Base-by-base conservation (phyloP, 2,113 vertebrate species). In the Callorhinus ursinus region DNA sequence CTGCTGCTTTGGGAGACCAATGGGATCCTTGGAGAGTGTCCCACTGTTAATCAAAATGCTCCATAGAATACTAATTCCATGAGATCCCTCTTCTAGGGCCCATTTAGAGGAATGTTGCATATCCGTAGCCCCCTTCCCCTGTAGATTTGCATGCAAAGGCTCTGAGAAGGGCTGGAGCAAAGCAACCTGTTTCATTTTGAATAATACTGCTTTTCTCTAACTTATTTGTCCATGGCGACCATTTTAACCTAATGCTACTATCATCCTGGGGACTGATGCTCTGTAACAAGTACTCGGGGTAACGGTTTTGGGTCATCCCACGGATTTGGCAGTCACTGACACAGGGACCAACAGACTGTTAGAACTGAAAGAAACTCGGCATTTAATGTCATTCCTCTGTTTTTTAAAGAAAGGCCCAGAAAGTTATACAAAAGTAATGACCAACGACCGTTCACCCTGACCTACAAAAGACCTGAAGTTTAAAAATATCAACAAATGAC, bases 121-220 rank as follows among this genome's bases (percentile, higher is more conserved):
- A 61, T 96, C 53, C 57, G 42, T 59, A 63, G 42, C 19, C 14
- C 51, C 2, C 12, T 6, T 36, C 14, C 51, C 14, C 24, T 6
- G 0, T 42, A 39, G 36, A 88, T 79, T 74, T 89, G 59, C 67
- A 89, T 88, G 11, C 31, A 65, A 93, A 92, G 39, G 5, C 15
- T 89, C 71, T 65, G 28, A 83, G 51, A 90, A 76, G 33, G 46
- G 14, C 5, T 85, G 61, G 69, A 92, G 80, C 12, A 63, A 79
- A 93, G 84, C 74, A 95, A 89, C 10, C 14, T 71, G 81, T 82
- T 97, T 85, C 74, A 61, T 79, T 84, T 80, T 63, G 11, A 97
- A 92, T 91, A 95, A 84, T 49, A 7, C 5, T 93, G 3, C 10
- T 57, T 91, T 93, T 92, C 13, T 46, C 84, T 93, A 36, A 96